Evolutionary conservation across 1,140 invertebrate species (phyloP).

Genomic region (Chymomyza costata): DNA sequence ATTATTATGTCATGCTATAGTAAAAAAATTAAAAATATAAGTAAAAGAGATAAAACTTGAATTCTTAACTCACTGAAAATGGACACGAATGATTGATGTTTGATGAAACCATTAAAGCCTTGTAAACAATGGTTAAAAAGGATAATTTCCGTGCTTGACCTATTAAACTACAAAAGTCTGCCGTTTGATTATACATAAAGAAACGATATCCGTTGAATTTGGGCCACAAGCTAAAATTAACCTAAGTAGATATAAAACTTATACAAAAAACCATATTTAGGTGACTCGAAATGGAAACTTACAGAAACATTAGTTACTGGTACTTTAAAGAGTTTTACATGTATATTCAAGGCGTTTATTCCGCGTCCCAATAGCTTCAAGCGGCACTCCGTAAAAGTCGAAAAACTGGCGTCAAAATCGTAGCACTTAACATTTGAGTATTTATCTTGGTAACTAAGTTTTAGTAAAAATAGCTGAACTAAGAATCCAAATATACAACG

Average conservation of each 20-base stretch:
- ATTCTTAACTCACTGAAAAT: slow-evolving; percentile 5
- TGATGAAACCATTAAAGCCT: neutral
- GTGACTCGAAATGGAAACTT: neutral
- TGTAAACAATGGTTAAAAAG: neutral
- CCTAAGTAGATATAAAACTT: neutral
- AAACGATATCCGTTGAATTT: slow-evolving; percentile 7
- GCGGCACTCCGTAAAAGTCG: neutral
- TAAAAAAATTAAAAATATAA: neutral
- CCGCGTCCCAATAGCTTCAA: neutral
- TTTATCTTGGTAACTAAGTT: no score
- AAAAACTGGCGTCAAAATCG: neutral
- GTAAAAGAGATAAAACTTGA: neutral
- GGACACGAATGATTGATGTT: slow-evolving; percentile 19
- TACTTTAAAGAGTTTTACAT: neutral
- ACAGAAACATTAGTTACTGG: neutral
- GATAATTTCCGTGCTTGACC: neutral
- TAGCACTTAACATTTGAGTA: neutral
- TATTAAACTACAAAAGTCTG: slow-evolving; percentile 11
- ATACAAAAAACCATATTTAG: neutral
- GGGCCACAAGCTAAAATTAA: neutral
- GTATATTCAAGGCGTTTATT: neutral
- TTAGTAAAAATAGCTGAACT: no score
- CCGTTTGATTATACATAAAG: slow-evolving; percentile 8
- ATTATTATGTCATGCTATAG: slow-evolving; percentile 24
- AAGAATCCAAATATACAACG: no score